phyloP scores from a whole-genome alignment of 92 coral and sea anemone genomes.

The Zoanthus solanderi region DNA sequence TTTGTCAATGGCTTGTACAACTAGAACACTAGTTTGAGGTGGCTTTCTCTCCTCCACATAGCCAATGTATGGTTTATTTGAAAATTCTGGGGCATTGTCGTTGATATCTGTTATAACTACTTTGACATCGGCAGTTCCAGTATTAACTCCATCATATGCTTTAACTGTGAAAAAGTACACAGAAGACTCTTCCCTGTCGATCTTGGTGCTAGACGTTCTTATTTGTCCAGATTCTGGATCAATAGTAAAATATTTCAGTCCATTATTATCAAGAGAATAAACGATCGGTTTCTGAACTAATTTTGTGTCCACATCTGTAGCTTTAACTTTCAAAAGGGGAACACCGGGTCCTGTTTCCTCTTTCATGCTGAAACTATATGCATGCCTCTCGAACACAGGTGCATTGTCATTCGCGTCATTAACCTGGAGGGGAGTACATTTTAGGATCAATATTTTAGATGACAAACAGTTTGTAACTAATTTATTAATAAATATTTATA shows the following conservation, averaged over 20 bases:
- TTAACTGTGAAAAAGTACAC: slow-evolving; percentile 70
- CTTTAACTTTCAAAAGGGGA: slow-evolving; percentile 62
- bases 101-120: slow-evolving; percentile 76
- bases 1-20: slow-evolving; percentile 84
- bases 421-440: slow-evolving; percentile 54
- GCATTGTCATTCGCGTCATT: slow-evolving; percentile 80
- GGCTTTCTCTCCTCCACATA: slow-evolving; percentile 73
- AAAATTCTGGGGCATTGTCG: slow-evolving; percentile 83
- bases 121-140: slow-evolving; percentile 71
- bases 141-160: slow-evolving; percentile 78
- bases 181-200: slow-evolving; percentile 74
- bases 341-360: slow-evolving; percentile 70
- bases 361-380: slow-evolving; percentile 62
- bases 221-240: slow-evolving; percentile 63
- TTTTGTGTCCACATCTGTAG: slow-evolving; percentile 79
- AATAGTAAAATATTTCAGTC: slow-evolving; percentile 66
- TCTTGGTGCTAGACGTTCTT: slow-evolving; percentile 69
- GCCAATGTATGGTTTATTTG: slow-evolving; percentile 81
- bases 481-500: neutral
- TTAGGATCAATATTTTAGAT: neutral
- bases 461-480: neutral
- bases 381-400: slow-evolving; percentile 67
- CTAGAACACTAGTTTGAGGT: slow-evolving; percentile 81
- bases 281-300: neutral
- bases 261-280: slow-evolving; percentile 67